phyloP scores from a whole-genome alignment of 1,140 invertebrate genomes.

The Metaphire vulgaris region DNA sequence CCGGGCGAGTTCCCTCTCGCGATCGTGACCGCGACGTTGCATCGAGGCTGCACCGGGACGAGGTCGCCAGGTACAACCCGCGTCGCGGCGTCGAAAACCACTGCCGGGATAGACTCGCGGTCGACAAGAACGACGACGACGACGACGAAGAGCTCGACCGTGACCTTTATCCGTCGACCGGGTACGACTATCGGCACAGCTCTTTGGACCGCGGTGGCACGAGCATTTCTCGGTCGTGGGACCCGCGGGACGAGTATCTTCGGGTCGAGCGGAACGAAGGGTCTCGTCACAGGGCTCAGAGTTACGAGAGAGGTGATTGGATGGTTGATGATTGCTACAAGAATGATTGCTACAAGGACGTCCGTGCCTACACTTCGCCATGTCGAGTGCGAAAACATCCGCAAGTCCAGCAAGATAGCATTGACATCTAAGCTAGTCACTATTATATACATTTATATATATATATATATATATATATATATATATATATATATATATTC shows the following conservation, averaged over 20 bases:
- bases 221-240: neutral
- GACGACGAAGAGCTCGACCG: neutral
- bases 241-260: neutral
- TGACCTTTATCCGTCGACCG: neutral
- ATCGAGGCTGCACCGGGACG: neutral
- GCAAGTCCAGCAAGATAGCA: neutral
- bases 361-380: neutral
- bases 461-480: too few relatives aligned
- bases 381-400: neutral
- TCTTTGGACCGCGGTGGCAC: neutral
- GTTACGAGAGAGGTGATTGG: neutral
- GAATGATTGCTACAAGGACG: neutral
- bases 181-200: neutral
- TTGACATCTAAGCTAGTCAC: neutral
- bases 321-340: neutral
- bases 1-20: neutral
- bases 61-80: neutral
- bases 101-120: too few relatives aligned
- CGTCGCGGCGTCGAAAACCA: neutral
- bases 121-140: neutral
- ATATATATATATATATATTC: too few relatives aligned
- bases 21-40: neutral
- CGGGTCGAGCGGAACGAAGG: neutral
- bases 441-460: too few relatives aligned
- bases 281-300: neutral